Percentiles rank a stretch among this genome's conserved stretches.
phyloP scores from a whole-genome alignment of 2,113 vertebrate species.

The Clarias macrocephalus region DNA sequence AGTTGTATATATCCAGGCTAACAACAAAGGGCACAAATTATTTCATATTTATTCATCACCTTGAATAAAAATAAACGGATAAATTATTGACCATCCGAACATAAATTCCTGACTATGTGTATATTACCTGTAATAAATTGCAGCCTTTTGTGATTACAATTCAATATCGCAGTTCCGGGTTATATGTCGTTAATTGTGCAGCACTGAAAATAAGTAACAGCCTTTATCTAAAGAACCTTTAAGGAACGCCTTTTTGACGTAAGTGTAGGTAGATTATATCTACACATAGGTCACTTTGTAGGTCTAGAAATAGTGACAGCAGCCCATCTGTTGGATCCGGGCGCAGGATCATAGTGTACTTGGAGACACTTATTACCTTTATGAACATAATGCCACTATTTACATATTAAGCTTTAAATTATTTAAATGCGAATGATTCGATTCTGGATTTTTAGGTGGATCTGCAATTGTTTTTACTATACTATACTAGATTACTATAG shows the following conservation, averaged over 20 bases:
- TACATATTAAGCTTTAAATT: not conserved
- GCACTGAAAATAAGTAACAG: not conserved
- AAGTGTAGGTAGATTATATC: not conserved
- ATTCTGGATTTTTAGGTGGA: not conserved
- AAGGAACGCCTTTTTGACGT: not conserved
- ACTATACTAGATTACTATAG: no score
- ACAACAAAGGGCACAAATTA: no score
- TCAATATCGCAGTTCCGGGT: no score
- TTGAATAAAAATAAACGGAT: no score
- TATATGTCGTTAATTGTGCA: no score
- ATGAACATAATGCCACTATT: not conserved
- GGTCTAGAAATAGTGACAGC: not conserved
- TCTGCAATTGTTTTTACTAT: not conserved
- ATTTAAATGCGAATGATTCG: not conserved
- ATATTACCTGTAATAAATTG: no score
- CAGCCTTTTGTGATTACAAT: no score
- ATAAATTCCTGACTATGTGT: no score
- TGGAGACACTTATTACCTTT: not conserved
- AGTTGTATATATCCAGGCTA: no score
- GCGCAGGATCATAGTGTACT: not conserved
- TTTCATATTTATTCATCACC: no score
- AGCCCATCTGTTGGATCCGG: not conserved
- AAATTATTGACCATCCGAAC: no score
- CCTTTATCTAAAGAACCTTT: not conserved
- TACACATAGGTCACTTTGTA: constrained; percentile 11